These are phyloP conservation scores for Lasioglossum marginatum DNA, from an alignment of 2,888 invertebrate species.

Conservation along the genomic window DNA sequence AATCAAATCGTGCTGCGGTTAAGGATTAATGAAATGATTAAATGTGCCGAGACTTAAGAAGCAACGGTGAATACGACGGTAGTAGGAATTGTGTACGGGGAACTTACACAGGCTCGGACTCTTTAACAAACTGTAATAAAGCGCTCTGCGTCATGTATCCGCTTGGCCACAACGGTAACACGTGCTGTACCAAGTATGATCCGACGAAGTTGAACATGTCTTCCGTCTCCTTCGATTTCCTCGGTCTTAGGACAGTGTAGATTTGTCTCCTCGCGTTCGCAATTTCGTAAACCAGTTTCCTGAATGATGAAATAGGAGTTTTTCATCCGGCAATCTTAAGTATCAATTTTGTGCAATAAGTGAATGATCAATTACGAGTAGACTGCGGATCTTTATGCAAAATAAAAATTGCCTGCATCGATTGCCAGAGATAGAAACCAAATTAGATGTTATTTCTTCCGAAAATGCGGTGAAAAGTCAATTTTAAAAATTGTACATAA, in stretches of 20 bases:
- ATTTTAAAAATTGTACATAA: too few relatives aligned
- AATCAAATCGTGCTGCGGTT: constrained; percentile 65
- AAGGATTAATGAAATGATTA: constrained; percentile 19
- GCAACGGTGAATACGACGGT: background rate
- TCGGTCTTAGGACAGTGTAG: constrained; percentile 84
- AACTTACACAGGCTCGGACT: constrained; percentile 66
- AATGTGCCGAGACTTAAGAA: background rate
- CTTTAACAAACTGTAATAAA: constrained; percentile 76
- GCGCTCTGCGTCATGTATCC: constrained; percentile 89
- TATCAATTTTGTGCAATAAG: background rate
- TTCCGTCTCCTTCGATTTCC: constrained; percentile 78
- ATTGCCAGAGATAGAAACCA: too few relatives aligned
- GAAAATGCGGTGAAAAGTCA: too few relatives aligned
- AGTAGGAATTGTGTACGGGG: background rate
- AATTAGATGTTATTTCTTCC: too few relatives aligned
- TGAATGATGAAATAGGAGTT: constrained; percentile 49
- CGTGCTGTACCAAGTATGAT: constrained; percentile 86
- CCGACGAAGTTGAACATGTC: constrained; percentile 85
- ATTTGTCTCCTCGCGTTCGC: constrained; percentile 79
- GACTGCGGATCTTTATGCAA: too few relatives aligned
- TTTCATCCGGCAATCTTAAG: background rate
- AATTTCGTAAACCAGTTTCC: constrained; percentile 78
- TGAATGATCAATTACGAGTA: background rate
- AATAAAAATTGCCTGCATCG: too few relatives aligned
- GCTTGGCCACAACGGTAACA: constrained; percentile 89